Base-by-base conservation (phyloP, 2,888 invertebrate species). In the Pollenia labialis region DNA sequence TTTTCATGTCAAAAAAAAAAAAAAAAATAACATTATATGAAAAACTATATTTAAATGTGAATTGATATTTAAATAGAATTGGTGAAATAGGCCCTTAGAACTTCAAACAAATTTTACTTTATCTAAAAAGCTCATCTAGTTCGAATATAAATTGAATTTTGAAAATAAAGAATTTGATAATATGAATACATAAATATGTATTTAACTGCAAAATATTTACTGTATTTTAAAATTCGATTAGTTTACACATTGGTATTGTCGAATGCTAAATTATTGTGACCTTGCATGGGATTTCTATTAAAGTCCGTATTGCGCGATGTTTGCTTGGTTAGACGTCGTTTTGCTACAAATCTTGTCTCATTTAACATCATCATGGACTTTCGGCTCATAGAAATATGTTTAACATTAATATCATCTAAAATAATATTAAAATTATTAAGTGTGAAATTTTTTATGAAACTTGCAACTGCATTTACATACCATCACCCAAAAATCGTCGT, bases 321-420 rank as follows among this genome's bases (percentile, higher is more conserved):
- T 76, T 89, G 89, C 58, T 89, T 88, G n/a, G 89, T 90, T 11
- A 89, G 89, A 83, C 90, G 88, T 69, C 90, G 90, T 80, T 91
- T 93, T 46, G 91, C 91, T 66, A 88, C 89, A 16, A 89, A 90
- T 54, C 92, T 90, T 4, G 90, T 91, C 75, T 91, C 91, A 84
- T 92, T 91, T 9, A 92, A 89, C 18, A 92, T 90, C 89, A 90
- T 91, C 1, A 92, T 84, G 1, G 93, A 93, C 85, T 93, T 93
- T 58, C 93, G 90, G 60, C 92, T 93, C 82, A 93, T 86, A 0
- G 91, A 90, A 32, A 93, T 89, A 64, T 91, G 90, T 74, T 91
- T 91, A 4, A 93, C 90, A 71, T 92, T 91, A 1, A 93, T 88
- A 44, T 92, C 91, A 80, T 89, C 90, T 90, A 32, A 32, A 32